Base-by-base conservation (phyloP, 2,113 vertebrate species). In the Podocnemis expansa region DNA sequence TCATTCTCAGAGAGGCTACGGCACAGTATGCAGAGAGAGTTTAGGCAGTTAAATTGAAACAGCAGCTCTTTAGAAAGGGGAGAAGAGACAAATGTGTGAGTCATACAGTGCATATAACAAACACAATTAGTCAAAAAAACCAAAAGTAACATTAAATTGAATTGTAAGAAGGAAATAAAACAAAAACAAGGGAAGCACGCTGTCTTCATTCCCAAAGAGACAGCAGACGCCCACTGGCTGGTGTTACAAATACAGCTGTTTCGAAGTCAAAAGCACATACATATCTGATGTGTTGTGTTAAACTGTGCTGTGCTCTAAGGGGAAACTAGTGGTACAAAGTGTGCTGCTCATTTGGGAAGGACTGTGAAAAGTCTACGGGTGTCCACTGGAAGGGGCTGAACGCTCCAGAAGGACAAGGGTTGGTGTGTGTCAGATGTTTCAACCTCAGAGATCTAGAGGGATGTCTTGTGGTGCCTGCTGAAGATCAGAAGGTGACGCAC, bases 1-100 rank as follows among this genome's bases (percentile, higher is more conserved):
- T n/a, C n/a, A 70, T 96, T 94, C 89, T 93, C 89, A 83, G 85
- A 67, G 78, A 95, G 84, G n/a, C 86, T 75, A 88, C 90, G 94
- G 91, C 87, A 92, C 49, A 1, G 31, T 89, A 88, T 91, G 75
- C 75, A 85, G 88, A 92, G 89, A 94, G 82, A 91, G 85, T 94
- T 94, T 93, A 96, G 96, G 79, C 92, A 5, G 0, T 43, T 16
- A 5, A 0, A 86, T 89, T 96, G 97, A 95, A 94, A 87, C 51
- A 56, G 63, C 91, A 96, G 87, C 93, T 93, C 93, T 93, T 96
- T 83, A 60, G 55, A 91, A 80, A 92, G 86, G 52, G 76, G 84
- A 25, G 47, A 93, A 51, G 22, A 91, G 85, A 56, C 81, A 90
- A 52, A 95, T 88, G 11, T 11, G 78, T 88, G 89, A 92, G 82